Conservation (phyloP, 2,797 vertebrate genomes). For the Sebastes steindachneri region DNA sequence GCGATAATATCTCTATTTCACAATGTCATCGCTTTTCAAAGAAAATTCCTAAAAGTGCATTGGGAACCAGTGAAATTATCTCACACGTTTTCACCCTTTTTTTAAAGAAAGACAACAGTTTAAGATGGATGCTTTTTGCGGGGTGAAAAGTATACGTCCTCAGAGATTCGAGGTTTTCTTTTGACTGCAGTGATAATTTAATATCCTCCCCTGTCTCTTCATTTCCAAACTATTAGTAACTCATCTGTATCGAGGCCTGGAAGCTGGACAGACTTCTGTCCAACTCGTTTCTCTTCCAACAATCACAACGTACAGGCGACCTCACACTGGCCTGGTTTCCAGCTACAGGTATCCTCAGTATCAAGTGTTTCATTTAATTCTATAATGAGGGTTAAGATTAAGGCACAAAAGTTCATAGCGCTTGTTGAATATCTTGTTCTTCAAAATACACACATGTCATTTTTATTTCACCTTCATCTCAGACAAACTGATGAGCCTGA, state of each 20-base stretch:
- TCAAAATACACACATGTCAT: not conserved
- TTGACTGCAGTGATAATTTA: slow-evolving; percentile 52
- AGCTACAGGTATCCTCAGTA: not conserved
- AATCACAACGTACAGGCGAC: slow-evolving; percentile 32
- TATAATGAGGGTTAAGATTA: not conserved
- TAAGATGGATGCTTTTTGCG: slow-evolving; percentile 7
- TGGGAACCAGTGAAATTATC: not conserved
- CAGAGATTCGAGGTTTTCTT: slow-evolving; percentile 45
- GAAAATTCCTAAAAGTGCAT: not conserved
- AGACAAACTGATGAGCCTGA: not conserved
- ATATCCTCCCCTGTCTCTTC: slow-evolving; percentile 49
- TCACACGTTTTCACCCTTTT: slow-evolving; percentile 30
- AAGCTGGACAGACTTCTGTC: slow-evolving; percentile 39
- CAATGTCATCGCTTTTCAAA: slow-evolving; percentile 10
- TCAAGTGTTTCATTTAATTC: slow-evolving; percentile 4
- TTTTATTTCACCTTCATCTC: not conserved
- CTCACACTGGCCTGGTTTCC: not conserved
- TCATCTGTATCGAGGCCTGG: slow-evolving; percentile 53
- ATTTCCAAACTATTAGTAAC: slow-evolving; percentile 69
- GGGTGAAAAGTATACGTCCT: slow-evolving; percentile 27
- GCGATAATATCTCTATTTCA: slow-evolving; percentile 11
- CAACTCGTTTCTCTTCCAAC: slow-evolving; percentile 40
- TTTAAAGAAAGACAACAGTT: not conserved
- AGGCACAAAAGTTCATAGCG: not conserved
- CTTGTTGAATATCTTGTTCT: not conserved